Conservation (phyloP, 2,113 vertebrate species). For the Hippopotamus amphibius region DNA sequence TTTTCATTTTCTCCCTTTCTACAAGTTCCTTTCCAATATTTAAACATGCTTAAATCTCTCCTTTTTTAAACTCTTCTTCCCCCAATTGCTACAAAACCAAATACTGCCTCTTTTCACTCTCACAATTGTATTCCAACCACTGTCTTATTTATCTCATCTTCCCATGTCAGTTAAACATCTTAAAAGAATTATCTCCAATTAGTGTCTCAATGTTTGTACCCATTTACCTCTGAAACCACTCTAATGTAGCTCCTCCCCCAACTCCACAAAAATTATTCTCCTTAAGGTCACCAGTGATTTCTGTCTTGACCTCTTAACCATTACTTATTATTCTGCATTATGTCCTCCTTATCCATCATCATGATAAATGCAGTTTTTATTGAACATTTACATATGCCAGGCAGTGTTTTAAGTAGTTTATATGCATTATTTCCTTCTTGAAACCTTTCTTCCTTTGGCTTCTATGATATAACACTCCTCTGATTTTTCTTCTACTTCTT, state of each 20-base stretch:
- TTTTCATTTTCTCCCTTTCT: neutral
- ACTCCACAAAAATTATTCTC: neutral
- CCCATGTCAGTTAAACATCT: neutral
- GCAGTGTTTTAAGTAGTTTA: neutral
- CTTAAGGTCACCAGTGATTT: neutral
- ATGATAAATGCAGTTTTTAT: neutral
- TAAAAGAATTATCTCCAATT: neutral
- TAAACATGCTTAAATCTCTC: neutral
- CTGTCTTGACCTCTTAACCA: neutral
- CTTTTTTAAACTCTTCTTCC: neutral
- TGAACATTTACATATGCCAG: neutral
- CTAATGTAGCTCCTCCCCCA: neutral
- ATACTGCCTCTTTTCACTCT: neutral
- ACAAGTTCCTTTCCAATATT: neutral
- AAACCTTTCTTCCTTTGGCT: conserved; percentile 6
- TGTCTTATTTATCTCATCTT: conserved; percentile 6
- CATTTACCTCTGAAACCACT: neutral
- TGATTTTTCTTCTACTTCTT: neutral
- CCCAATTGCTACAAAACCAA: neutral
- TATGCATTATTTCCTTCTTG: neutral
- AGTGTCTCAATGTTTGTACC: neutral
- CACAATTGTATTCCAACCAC: neutral
- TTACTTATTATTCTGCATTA: neutral
- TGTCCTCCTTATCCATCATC: neutral
- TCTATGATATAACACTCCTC: neutral